Percentiles rank a stretch among this genome's conserved stretches.
Evolutionary conservation across 2,113 vertebrate genomes (phyloP).

Genomic region (Oreochromis aureus): DNA sequence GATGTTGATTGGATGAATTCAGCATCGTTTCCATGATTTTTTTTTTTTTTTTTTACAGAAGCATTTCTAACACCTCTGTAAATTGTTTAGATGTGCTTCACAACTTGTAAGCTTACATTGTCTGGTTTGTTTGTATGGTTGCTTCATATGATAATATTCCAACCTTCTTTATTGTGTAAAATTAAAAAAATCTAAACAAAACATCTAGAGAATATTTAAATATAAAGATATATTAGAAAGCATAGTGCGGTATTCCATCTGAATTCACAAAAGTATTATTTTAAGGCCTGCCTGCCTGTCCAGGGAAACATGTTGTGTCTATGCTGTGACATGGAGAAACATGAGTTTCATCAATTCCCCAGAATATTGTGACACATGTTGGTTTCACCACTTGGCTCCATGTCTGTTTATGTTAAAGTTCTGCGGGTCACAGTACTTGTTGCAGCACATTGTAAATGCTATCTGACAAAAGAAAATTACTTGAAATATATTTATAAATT

Average conservation of each 20-base stretch:
- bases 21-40: not conserved
- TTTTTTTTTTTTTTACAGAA: not conserved
- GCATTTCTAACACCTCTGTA: not conserved
- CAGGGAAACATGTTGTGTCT: not conserved
- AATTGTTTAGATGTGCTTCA: not conserved
- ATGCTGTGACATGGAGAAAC: not conserved
- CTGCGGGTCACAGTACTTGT: not conserved
- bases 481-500: not conserved
- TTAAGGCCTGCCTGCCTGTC: not conserved
- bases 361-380: not conserved
- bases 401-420: not conserved
- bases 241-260: not conserved
- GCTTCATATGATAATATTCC: not conserved
- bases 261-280: not conserved
- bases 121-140: not conserved
- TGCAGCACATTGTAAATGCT: not conserved
- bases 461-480: not conserved
- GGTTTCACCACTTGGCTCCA: not conserved
- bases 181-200: not conserved
- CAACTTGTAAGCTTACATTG: not conserved
- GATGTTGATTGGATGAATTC: not conserved
- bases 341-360: not conserved
- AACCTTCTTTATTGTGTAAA: not conserved
- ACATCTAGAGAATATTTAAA: not conserved
- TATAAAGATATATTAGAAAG: not conserved